These are phyloP conservation scores for Helleia helle DNA, from an alignment of 2,888 invertebrate species.

Conservation along the genomic window DNA sequence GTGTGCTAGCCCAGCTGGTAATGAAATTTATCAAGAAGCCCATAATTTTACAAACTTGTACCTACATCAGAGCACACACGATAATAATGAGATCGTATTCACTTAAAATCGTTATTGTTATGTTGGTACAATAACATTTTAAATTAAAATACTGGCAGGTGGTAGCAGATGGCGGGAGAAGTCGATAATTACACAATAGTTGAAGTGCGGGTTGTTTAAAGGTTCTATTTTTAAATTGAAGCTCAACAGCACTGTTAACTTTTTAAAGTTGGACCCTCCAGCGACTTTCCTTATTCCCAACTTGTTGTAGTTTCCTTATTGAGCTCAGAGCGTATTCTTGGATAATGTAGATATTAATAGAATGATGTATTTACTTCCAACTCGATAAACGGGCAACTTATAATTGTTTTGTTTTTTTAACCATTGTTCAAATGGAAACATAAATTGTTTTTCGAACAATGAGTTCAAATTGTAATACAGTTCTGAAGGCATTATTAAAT, in stretches of 20 bases:
- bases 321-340: slow-evolving; percentile 13
- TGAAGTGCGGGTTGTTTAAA: slow-evolving; percentile 9
- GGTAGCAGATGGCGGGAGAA: too few relatives aligned
- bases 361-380: slow-evolving; percentile 1
- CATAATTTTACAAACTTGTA: too few relatives aligned
- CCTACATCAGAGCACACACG: too few relatives aligned
- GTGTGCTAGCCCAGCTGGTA: too few relatives aligned
- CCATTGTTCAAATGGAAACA: not conserved
- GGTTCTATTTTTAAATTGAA: slow-evolving; percentile 17
- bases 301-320: slow-evolving; percentile 16
- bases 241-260: slow-evolving; percentile 17
- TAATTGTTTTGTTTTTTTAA: not conserved
- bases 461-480: slow-evolving; percentile 2
- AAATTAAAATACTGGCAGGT: too few relatives aligned
- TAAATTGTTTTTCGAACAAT: not conserved
- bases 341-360: slow-evolving; percentile 7
- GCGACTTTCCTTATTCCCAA: slow-evolving; percentile 15
- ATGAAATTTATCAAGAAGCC: too few relatives aligned
- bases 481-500: too few relatives aligned
- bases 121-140: too few relatives aligned
- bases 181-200: slow-evolving; percentile 9
- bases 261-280: slow-evolving; percentile 18
- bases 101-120: too few relatives aligned
- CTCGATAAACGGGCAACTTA: not conserved
- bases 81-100: too few relatives aligned